Percentiles rank a stretch among this genome's conserved stretches.
Evolutionary conservation across 1,140 invertebrate species (phyloP).

Genomic region (Dysdera silvatica): DNA sequence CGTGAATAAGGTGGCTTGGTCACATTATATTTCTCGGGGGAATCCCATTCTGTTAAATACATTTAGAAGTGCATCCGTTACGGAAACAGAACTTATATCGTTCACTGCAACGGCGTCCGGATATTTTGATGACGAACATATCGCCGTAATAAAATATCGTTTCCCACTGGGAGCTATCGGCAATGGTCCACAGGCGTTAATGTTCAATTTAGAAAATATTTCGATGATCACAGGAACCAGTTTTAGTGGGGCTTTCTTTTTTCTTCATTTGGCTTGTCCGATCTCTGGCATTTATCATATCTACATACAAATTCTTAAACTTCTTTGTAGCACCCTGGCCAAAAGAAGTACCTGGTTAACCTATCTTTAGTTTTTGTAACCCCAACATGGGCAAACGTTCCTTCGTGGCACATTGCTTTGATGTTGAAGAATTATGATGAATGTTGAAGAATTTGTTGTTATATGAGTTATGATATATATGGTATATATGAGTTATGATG

Average conservation of each 20-base stretch:
- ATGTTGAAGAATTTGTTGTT: too few relatives aligned
- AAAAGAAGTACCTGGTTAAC: background rate
- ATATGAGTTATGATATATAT: too few relatives aligned
- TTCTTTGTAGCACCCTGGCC: background rate
- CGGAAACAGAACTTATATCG: background rate
- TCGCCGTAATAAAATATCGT: background rate
- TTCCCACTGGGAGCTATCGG: background rate
- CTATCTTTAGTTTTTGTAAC: background rate
- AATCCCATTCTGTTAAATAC: background rate
- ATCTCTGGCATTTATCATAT: background rate
- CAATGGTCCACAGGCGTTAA: background rate
- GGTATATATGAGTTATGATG: too few relatives aligned
- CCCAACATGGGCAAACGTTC: background rate
- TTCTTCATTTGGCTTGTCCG: background rate
- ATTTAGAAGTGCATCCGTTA: background rate
- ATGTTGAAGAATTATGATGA: too few relatives aligned
- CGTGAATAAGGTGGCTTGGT: background rate
- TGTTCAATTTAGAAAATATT: background rate
- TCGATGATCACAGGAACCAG: background rate
- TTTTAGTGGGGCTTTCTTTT: background rate
- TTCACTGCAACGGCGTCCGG: background rate
- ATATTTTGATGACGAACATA: background rate
- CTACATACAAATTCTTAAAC: background rate
- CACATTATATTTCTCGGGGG: background rate
- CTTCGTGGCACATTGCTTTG: too few relatives aligned